Evolutionary conservation across 2,797 vertebrate genomes (phyloP).

Genomic region (Hozukius guyotensis): DNA sequence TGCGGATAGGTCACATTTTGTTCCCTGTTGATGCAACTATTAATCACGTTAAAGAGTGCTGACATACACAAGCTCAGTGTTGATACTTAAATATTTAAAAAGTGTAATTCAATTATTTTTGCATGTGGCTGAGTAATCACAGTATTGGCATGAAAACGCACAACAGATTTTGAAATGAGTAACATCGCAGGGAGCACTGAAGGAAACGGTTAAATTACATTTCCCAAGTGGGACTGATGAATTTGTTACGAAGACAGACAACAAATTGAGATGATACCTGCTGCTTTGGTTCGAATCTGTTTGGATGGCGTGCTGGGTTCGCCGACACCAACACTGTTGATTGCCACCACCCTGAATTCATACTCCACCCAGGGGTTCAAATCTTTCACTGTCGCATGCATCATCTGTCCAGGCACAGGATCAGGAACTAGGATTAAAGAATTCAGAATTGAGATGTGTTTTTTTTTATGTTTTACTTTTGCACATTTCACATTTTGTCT

Average conservation of each 20-base stretch:
- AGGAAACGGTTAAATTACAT: constrained; percentile 64
- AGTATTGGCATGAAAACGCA: constrained; percentile 38
- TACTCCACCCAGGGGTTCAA: constrained; percentile 92
- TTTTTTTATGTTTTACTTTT: not conserved
- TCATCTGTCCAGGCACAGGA: constrained; percentile 87
- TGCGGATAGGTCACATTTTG: constrained; percentile 25
- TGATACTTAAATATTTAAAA: constrained; percentile 28
- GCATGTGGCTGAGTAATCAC: constrained; percentile 14
- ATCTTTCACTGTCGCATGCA: constrained; percentile 85
- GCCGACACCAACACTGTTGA: constrained; percentile 88
- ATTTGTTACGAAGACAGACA: constrained; percentile 51
- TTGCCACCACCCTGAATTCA: constrained; percentile 90
- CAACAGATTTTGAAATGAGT: constrained; percentile 47
- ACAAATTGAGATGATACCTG: constrained; percentile 79
- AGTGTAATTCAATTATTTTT: constrained; percentile 1
- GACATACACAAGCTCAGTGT: constrained; percentile 13
- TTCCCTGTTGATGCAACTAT: constrained; percentile 33
- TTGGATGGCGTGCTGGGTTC: constrained; percentile 88
- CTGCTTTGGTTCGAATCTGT: constrained; percentile 86
- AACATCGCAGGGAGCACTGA: constrained; percentile 42
- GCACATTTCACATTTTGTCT: constrained; percentile 25
- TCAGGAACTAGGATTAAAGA: constrained; percentile 89
- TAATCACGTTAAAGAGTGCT: constrained; percentile 40
- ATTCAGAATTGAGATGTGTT: constrained; percentile 69
- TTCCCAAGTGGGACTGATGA: constrained; percentile 57